These are phyloP conservation scores for Shinisaurus crocodilurus DNA, from an alignment of 2,113 vertebrate genomes.

Conservation along the genomic window DNA sequence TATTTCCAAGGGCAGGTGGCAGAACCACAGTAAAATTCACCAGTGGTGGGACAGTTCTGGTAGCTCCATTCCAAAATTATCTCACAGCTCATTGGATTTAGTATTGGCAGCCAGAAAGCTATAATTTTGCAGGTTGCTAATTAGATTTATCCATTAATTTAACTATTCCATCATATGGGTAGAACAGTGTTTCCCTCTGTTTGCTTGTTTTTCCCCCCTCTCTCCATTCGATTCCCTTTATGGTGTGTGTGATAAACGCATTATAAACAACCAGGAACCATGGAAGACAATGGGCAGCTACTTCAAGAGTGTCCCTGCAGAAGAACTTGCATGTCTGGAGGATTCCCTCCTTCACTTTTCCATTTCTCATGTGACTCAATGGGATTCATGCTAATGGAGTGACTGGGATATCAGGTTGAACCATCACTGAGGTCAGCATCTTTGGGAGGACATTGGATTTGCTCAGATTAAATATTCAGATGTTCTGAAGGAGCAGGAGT, in stretches of 20 bases:
- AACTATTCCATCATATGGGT: constrained; percentile 71
- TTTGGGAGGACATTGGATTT: not conserved
- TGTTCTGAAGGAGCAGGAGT: not conserved
- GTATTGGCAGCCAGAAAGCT: constrained; percentile 70
- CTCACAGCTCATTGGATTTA: constrained; percentile 79
- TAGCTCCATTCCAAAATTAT: constrained; percentile 66
- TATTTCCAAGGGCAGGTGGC: constrained; percentile 79
- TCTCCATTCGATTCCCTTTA: constrained; percentile 41
- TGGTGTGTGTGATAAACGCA: constrained; percentile 34
- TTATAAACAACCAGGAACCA: not conserved
- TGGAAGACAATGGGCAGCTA: fast-evolving
- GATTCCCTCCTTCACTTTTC: not conserved
- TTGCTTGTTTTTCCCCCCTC: constrained; percentile 42
- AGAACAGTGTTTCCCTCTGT: constrained; percentile 41
- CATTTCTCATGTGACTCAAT: not conserved
- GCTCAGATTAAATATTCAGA: not conserved
- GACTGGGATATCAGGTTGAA: not conserved
- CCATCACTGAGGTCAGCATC: not conserved
- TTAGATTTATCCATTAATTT: constrained; percentile 82
- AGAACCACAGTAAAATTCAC: constrained; percentile 74
- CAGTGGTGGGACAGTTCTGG: constrained; percentile 65
- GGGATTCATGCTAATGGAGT: not conserved
- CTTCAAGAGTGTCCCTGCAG: not conserved
- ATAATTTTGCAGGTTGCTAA: constrained; percentile 80
- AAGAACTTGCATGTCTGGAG: too few relatives aligned